Conservation (phyloP, 1,140 invertebrate species). For the Diachasma alloeum region DNA sequence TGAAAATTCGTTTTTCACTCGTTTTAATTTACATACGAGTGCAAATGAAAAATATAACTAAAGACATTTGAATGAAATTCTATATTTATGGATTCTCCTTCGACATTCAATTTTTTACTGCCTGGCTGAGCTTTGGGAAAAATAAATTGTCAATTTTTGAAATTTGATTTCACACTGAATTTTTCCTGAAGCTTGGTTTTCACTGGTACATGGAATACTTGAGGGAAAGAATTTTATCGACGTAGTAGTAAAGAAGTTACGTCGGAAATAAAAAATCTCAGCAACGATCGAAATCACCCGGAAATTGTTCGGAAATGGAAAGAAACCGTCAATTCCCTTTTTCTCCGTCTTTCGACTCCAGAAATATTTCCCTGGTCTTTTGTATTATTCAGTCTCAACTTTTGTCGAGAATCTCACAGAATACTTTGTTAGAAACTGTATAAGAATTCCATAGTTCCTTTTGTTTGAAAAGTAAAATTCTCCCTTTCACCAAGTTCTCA, state of each 20-base stretch:
- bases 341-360: not conserved
- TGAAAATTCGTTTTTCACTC: too few species aligned
- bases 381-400: not conserved
- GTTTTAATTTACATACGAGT: too few species aligned
- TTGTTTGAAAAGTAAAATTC: not conserved
- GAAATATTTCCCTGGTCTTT: not conserved
- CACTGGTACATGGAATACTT: not conserved
- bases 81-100: too few species aligned
- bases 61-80: too few species aligned
- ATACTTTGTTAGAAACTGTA: not conserved
- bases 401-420: not conserved
- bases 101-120: too few species aligned
- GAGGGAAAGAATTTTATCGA: not conserved
- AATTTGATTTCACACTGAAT: too few species aligned
- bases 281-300: constrained; percentile 20
- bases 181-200: too few species aligned
- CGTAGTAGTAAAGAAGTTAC: not conserved
- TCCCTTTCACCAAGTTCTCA: not conserved
- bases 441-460: not conserved
- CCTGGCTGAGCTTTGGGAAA: too few species aligned
- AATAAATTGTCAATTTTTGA: too few species aligned
- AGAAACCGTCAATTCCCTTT: constrained; percentile 24
- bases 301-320: constrained; percentile 52
- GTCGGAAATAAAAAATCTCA: constrained; percentile 29
- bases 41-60: too few species aligned